A percentile compares a stretch with the other conserved stretches of the same genome.
These are phyloP conservation scores for Saccopteryx leptura DNA, from an alignment of 2,113 vertebrate genomes.

Conservation along the genomic window DNA sequence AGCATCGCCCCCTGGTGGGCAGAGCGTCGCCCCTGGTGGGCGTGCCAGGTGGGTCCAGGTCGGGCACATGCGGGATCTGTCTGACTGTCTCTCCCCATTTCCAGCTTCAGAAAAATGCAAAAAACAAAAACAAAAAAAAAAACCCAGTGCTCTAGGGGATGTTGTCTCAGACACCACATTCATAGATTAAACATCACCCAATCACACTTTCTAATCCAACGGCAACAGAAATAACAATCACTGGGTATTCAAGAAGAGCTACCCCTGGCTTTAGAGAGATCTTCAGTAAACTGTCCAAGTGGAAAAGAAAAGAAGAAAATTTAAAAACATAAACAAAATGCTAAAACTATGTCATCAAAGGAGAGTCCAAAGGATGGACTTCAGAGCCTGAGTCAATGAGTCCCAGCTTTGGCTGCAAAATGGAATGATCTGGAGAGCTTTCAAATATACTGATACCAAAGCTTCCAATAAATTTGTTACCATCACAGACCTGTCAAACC, in stretches of 20 bases:
- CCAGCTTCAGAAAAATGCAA: too few relatives aligned
- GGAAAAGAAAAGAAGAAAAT: background rate
- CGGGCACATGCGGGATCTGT: too few relatives aligned
- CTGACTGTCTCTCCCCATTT: too few relatives aligned
- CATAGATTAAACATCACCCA: background rate
- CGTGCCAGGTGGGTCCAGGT: too few relatives aligned
- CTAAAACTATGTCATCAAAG: background rate
- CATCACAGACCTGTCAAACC: background rate
- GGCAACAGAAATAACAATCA: background rate
- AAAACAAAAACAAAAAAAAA: too few relatives aligned
- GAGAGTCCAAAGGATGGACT: background rate
- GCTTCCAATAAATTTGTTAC: background rate
- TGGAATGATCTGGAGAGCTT: background rate
- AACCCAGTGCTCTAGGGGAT: background rate
- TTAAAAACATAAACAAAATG: background rate
- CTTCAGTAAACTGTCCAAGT: background rate
- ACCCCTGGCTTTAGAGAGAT: constrained; percentile 1
- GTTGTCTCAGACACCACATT: background rate
- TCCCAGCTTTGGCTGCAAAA: background rate
- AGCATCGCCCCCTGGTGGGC: too few relatives aligned
- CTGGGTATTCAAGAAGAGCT: background rate
- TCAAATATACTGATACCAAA: background rate
- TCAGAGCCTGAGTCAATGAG: background rate
- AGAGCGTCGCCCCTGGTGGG: too few relatives aligned
- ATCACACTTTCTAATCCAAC: background rate